Evolutionary conservation across 1,140 invertebrate species (phyloP), one percentile per base, ranked within the genome.

Genomic region (Sinonovacula constricta): DNA sequence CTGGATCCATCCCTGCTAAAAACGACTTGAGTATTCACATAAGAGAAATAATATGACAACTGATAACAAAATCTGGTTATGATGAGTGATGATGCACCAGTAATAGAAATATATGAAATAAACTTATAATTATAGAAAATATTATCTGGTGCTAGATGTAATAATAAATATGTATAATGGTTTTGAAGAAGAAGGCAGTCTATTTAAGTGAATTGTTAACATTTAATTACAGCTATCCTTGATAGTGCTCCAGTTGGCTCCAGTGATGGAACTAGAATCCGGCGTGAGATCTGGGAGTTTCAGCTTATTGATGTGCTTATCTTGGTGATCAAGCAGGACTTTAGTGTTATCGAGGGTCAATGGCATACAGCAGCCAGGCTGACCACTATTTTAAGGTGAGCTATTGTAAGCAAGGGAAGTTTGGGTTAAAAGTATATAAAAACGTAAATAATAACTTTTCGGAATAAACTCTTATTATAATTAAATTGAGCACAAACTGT

Each of bases 321-420:
- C 30, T 70, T 90, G 12, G 84, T 89, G n/a, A 65, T 90, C 4
- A 87, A 88, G 53, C 88, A 90, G 36, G 88, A 90, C 68, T 90
- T 84, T 54, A 84, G 81, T 53, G 81, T 88, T 26, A 71, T 89
- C 14, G 80, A 81, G 65, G 88, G 87, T 53, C 83, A 88, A 53
- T 90, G 89, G 89, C 81, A 78, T 4, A 87, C 86, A 33, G 89
- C 88, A n/a, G 79, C 86, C 34, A 74, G 83, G 26, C 77, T 90
- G 12, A 83, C 86, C 2, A 80, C 77, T 36, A 76, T 89, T 49
- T 76, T 89, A 14, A 87, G 88, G 89, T 89, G 82, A n/a, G n/a
- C n/a, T n/a, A n/a, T n/a, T n/a, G n/a, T n/a, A n/a, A n/a, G n/a
- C n/a, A n/a, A n/a, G n/a, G n/a, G n/a, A n/a, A n/a, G n/a, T n/a